Conservation (phyloP, 2,888 invertebrate genomes). For the Rotaria magnacalcarata region DNA sequence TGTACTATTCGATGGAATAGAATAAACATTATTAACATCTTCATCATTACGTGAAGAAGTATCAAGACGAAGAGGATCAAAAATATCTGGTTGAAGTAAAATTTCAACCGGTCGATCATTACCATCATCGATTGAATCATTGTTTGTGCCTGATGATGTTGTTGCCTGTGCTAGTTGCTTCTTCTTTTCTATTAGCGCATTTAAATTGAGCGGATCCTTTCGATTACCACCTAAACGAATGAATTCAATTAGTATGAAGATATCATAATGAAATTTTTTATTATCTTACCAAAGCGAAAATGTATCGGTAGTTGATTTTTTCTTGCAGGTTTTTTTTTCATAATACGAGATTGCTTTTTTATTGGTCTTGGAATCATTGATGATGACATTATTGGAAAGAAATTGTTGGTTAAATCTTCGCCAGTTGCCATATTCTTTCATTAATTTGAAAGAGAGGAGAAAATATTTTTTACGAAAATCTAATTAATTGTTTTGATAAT, state of each 20-base stretch:
- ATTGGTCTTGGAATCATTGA: background rate
- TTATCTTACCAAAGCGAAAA: background rate
- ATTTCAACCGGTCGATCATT: slow-evolving; percentile 24
- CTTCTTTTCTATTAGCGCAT: slow-evolving; percentile 21
- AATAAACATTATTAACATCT: background rate
- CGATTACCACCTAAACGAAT: background rate
- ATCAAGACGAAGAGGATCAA: slow-evolving; percentile 23
- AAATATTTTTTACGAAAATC: background rate
- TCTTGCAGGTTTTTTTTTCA: background rate
- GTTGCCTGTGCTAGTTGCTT: background rate
- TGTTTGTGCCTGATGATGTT: background rate
- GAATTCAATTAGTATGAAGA: too few species aligned
- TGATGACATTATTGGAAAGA: background rate
- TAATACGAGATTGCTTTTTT: background rate
- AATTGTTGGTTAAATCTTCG: background rate
- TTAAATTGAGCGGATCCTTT: slow-evolving; percentile 26
- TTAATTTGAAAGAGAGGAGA: background rate
- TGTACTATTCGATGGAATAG: slow-evolving; percentile 14
- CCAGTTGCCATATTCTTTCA: slow-evolving; percentile 5
- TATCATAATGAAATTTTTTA: too few species aligned
- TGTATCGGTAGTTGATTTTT: background rate
- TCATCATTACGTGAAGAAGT: slow-evolving; percentile 12
- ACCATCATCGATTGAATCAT: background rate
- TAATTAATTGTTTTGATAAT: background rate
- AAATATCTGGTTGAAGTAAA: slow-evolving; percentile 16